Percentiles rank a stretch among this genome's conserved stretches.
Evolutionary conservation across 2,113 vertebrate species (phyloP).

Genomic region (Lophotis ruficrista): DNA sequence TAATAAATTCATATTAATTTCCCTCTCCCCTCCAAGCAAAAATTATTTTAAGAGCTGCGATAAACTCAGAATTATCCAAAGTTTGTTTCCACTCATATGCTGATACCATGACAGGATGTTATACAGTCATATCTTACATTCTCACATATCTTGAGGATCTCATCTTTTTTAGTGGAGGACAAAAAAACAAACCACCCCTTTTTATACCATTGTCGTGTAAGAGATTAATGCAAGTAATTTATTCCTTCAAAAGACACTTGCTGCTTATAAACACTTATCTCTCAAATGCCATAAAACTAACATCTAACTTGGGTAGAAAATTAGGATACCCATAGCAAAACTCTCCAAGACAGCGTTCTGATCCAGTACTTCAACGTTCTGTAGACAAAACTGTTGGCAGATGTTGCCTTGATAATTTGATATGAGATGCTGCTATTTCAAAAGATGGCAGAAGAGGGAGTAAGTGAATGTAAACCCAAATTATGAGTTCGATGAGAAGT

Average conservation of each 20-base stretch:
- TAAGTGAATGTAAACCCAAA: slow-evolving; percentile 14
- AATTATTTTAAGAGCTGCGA: not conserved
- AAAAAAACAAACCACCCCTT: not conserved
- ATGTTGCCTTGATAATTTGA: not conserved
- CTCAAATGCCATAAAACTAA: not conserved
- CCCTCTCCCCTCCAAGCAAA: not conserved
- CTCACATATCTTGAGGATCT: not conserved
- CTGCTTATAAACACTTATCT: not conserved
- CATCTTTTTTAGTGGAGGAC: not conserved
- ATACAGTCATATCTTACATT: not conserved
- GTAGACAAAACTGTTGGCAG: not conserved
- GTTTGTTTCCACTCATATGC: not conserved
- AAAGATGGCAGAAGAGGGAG: not conserved
- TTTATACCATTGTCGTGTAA: not conserved
- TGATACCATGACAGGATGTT: not conserved
- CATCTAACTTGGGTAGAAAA: not conserved
- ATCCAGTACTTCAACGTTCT: not conserved
- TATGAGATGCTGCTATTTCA: not conserved
- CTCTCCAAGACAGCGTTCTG: not conserved
- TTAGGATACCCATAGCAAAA: not conserved
- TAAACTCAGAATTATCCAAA: not conserved
- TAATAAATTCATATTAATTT: not conserved
- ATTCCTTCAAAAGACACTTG: not conserved
- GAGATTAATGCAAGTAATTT: not conserved
- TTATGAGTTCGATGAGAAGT: not conserved